phyloP scores from a whole-genome alignment of 1,140 invertebrate genomes.

The Camponotus vicinus region DNA sequence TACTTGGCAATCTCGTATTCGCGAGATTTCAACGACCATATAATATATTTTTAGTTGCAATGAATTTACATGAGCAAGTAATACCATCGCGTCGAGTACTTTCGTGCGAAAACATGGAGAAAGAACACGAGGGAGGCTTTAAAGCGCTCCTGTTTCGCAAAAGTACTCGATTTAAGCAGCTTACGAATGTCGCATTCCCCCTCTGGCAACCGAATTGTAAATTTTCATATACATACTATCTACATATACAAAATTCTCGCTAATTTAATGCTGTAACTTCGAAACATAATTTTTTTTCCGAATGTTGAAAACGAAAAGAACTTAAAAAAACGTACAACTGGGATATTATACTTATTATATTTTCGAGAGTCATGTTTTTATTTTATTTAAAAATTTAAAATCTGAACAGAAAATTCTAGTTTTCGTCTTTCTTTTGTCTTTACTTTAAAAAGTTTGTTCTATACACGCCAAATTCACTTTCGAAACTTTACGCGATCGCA shows the following conservation, averaged over 20 bases:
- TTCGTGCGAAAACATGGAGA: slow-evolving; percentile 62
- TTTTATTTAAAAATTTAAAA: background rate
- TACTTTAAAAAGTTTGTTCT: background rate
- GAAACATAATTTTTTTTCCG: background rate
- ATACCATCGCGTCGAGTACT: slow-evolving; percentile 2
- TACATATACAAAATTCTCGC: background rate
- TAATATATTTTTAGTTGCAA: slow-evolving; percentile 19
- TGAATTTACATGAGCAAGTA: slow-evolving; percentile 52
- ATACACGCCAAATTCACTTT: background rate
- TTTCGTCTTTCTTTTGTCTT: background rate
- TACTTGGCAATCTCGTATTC: background rate
- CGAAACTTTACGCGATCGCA: slow-evolving; percentile 2
- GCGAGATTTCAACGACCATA: slow-evolving; percentile 15
- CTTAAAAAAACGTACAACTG: background rate
- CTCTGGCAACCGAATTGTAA: slow-evolving; percentile 48
- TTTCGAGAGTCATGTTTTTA: background rate
- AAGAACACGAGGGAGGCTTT: slow-evolving; percentile 51
- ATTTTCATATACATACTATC: slow-evolving; percentile 53
- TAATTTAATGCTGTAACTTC: background rate
- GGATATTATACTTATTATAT: background rate
- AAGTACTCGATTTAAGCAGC: slow-evolving; percentile 71
- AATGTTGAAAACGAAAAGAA: background rate
- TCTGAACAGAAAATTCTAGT: slow-evolving; percentile 1
- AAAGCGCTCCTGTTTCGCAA: slow-evolving; percentile 66
- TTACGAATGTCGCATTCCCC: slow-evolving; percentile 45